Evolutionary conservation across 2,113 vertebrate genomes (phyloP), one percentile per base, ranked within the genome.

Genomic region (Chrysemys picta): DNA sequence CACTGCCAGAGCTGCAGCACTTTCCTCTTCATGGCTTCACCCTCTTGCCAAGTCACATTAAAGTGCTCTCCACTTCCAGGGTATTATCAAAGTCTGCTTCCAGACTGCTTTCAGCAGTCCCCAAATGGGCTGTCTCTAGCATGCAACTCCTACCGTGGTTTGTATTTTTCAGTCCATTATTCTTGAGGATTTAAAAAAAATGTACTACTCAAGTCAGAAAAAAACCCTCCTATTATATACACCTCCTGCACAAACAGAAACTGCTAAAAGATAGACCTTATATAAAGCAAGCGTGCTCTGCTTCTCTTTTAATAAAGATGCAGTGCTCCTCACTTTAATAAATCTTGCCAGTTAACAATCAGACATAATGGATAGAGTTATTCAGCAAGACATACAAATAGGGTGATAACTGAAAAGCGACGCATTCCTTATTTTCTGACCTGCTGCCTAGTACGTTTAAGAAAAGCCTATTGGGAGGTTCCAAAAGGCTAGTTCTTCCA

Each of bases 281-380:
- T 88, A 80, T 91, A 87, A 87, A 85, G 80, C 50, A 93, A 81
- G 84, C n/a, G 2, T 53, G 57, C 29, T 93, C 80, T 65, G 69
- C 56, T 93, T 56, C 93, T 96, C 91, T 94, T 92, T 94, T 91
- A 88, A 95, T 91, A 94, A 90, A 94, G 84, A 97, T 78, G 53
- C 82, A 96, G 75, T 95, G 85, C 80, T 82, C 79, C 93, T 90
- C 54, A 83, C 84, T 81, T 95, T 95, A 96, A 93, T 98, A 97
- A 98, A 97, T 97, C 92, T 95, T 96, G 90, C n/a, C 81, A 45
- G 54, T 80, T 84, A 97, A 76, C 84, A 95, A 94, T 75, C 92
- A 93, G 91, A 88, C 95, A 95, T 92, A 98, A 97, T 59, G 85
- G 95, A 96, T 89, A 79, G 78, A 96, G 88, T 97, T 96, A 96